phyloP scores from a whole-genome alignment of 2,797 vertebrate species.

The Aythya fuligula region DNA sequence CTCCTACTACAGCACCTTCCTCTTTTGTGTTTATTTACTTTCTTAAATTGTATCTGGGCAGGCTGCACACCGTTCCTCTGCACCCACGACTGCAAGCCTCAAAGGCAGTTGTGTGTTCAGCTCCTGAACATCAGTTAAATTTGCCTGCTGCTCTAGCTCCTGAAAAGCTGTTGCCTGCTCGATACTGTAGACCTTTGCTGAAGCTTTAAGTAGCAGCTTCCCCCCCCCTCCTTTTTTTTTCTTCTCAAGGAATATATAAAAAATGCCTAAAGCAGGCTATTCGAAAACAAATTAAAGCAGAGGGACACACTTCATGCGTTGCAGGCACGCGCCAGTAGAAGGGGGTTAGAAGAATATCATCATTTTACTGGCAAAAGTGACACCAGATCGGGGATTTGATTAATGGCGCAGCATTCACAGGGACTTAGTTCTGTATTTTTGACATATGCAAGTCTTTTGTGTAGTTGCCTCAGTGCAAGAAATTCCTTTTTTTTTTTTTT shows the following conservation, averaged over 20 bases:
- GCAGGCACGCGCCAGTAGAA: conserved; percentile 37
- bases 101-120: conserved; percentile 33
- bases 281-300: conserved; percentile 60
- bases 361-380: conserved; percentile 70
- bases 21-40: conserved; percentile 56
- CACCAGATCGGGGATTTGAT: conserved; percentile 72
- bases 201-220: conserved; percentile 7
- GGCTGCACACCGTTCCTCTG: conserved; percentile 25
- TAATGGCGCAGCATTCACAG: conserved; percentile 55
- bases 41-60: conserved; percentile 14
- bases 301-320: conserved; percentile 58
- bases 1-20: conserved; percentile 51
- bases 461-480: conserved; percentile 66
- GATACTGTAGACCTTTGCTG: not conserved
- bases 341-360: conserved; percentile 49
- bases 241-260: conserved; percentile 13
- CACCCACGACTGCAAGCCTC: conserved; percentile 29
- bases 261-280: conserved; percentile 56
- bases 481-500: conserved; percentile 38
- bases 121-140: conserved; percentile 15
- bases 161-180: not conserved
- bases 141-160: not conserved
- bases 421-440: conserved; percentile 64
- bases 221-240: not conserved
- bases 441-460: conserved; percentile 76